Base-by-base conservation (phyloP, 2,113 vertebrate genomes). In the Scopus umbretta region DNA sequence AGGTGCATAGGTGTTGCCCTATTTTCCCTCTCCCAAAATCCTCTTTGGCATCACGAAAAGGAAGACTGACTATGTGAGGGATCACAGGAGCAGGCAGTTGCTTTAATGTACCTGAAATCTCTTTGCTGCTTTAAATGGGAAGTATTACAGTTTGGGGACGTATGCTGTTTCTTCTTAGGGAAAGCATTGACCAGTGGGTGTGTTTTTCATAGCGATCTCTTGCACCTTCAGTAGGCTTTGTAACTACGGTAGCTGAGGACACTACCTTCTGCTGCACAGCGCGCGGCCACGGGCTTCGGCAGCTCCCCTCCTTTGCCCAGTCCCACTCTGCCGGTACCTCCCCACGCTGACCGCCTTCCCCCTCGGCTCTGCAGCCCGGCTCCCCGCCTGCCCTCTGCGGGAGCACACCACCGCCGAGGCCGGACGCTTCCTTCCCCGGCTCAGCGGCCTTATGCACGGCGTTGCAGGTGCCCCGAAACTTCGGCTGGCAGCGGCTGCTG, bases 201-300 rank as follows among this genome's bases (percentile, higher is more conserved):
- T 11, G 61, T 45, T 70, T 93, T 68, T 30, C 56, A 27, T 40
- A 18, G 40, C 5, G 17, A 5, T 5, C 66, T 89, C 75, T 22
- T 12, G 38, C 72, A 63, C 43, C 65, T 80, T 76, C 26, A 6
- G 70, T 6, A 17, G 13, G 12, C 25, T 88, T 56, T 50, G 27
- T 30, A 13, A 3, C 38, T 7, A 2, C 3, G 10, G 40, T 8
- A 32, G 32, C 38, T 47, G 45, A 34, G 55, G 34, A 5, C 6
- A 0, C 27, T 27, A 47, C 47, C 16, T 85, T 11, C 74, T 25
- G 10, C 49, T 19, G 62, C 1, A 3, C 40, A 22, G 21, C 16
- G 3, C 1, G 1, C 2, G 5, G 53, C 63, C n/a, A 6, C 1
- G 18, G 4, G 5, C n/a, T 21, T 29, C 1, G 10, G 66, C 38